phyloP scores from a whole-genome alignment of 2,113 vertebrate genomes.

The Periophthalmodon schlosseri region DNA sequence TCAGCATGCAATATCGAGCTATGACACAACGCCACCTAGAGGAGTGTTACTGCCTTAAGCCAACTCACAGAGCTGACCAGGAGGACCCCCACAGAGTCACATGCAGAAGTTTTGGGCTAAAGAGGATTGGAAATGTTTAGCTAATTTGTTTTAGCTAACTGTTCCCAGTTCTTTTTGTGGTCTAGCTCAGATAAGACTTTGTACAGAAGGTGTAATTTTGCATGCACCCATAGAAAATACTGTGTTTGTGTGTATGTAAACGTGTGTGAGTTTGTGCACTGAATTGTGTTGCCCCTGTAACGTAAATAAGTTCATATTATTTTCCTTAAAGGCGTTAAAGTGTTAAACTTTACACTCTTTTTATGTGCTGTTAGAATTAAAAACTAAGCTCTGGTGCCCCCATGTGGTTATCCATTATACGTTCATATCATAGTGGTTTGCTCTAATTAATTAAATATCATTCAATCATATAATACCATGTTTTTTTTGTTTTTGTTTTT shows the following conservation, averaged over 20 bases:
- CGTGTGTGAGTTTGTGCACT: slow-evolving; percentile 10
- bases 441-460: neutral
- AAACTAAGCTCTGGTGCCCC: slow-evolving; percentile 19
- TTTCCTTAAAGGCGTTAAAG: neutral
- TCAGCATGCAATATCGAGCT: slow-evolving; percentile 82
- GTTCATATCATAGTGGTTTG: neutral
- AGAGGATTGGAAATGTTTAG: slow-evolving; percentile 38
- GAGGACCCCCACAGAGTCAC: slow-evolving; percentile 48
- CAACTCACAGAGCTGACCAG: slow-evolving; percentile 69
- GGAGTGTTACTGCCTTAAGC: slow-evolving; percentile 54
- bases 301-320: slow-evolving; percentile 27
- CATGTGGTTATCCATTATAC: slow-evolving; percentile 22
- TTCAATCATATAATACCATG: neutral
- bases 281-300: neutral
- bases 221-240: slow-evolving; percentile 64
- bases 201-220: slow-evolving; percentile 67
- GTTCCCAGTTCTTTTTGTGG: slow-evolving; percentile 48
- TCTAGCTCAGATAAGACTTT: slow-evolving; percentile 59
- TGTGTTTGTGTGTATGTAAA: slow-evolving; percentile 28
- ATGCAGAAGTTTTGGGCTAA: slow-evolving; percentile 72
- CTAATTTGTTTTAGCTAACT: slow-evolving; percentile 34
- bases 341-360: slow-evolving; percentile 11
- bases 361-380: neutral
- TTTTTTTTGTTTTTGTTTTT: neutral
- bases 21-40: slow-evolving; percentile 73